Evolutionary conservation across 2,797 vertebrate species (phyloP).

Genomic region (Gymnoscopelus braueri): DNA sequence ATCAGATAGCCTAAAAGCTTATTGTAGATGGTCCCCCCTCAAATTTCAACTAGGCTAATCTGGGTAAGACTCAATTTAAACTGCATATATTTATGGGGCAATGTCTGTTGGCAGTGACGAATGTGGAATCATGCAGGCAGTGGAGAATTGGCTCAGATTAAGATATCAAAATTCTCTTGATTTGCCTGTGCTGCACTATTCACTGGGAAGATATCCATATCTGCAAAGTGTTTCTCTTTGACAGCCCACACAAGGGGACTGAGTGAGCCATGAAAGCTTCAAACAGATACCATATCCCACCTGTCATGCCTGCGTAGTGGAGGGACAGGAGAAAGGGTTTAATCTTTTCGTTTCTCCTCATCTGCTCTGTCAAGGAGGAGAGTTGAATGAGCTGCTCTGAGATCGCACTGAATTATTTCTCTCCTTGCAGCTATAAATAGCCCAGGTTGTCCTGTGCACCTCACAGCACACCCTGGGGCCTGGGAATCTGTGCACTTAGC

Average conservation of each 20-base stretch:
- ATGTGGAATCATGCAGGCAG: constrained; percentile 1
- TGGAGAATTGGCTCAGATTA: constrained; percentile 2
- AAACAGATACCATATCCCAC: constrained; percentile 16
- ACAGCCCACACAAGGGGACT: constrained; percentile 7
- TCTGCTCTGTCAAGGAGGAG: constrained; percentile 40
- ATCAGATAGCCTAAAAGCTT: no score
- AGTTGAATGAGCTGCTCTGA: constrained; percentile 46
- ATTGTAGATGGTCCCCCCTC: no score
- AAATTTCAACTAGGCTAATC: no score
- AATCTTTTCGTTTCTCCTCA: constrained; percentile 18
- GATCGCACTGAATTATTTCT: constrained; percentile 70
- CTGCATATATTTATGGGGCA: no score
- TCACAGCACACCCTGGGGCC: constrained; percentile 16
- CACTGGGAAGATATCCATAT: constrained; percentile 14
- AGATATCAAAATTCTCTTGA: constrained; percentile 1
- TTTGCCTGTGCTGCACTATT: constrained; percentile 8
- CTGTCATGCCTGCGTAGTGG: constrained; percentile 24
- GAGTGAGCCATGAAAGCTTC: constrained; percentile 16
- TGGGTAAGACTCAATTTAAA: no score
- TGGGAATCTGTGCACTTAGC: constrained; percentile 28
- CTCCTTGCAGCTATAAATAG: constrained; percentile 62
- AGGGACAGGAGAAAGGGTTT: constrained; percentile 11
- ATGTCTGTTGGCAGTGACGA: no score
- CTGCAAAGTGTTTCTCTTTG: constrained; percentile 14
- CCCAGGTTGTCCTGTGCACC: constrained; percentile 28